Base-by-base conservation (phyloP, 2,888 invertebrate species). In the Cinara cedri region DNA sequence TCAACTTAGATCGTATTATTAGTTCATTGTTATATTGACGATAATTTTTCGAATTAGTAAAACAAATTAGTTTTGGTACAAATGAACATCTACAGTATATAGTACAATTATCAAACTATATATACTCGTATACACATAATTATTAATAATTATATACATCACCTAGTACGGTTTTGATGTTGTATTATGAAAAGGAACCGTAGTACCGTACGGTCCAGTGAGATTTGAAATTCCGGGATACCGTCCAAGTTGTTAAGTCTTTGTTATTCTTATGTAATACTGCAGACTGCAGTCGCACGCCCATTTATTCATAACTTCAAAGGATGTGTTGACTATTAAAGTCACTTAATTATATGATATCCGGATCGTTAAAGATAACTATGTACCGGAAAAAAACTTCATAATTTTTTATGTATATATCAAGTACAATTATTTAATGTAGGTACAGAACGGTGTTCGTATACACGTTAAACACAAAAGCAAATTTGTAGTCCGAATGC, bases 311-410 rank as follows among this genome's bases (percentile, higher is more conserved):
- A 51, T 51, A 62, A 72, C 72, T 51, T 72, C 72, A 72, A 72
- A 72, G 62, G 72, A 62, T 34, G 62, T 63, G 60, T 21, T 62
- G 62, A 72, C 60, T 60, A n/a, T 42, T 62, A 63, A 51, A 72
- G 49, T 72, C 19, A 62, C 34, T 72, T 72, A 72, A 72, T 72
- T 72, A 26, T n/a, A n/a, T n/a, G 46, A 60, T 72, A 72, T 60
- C 49, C 72, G 72, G 72, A 62, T 60, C 72, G 72, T 72, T 72
- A 49, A 72, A 62, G 57, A 57, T 44, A 72, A 60, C 46, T 72
- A 26, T 49, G 34, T 34, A 60, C 72, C 60, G 57, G 60, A 72
- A 72, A 72, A 70, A 72, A 44, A 55, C 66, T 49, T 13, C 21
- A 14, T 44, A 44, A 57, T 71, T 55, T 21, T 19, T n/a, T n/a